These are phyloP conservation scores for Gastrophysa polygoni DNA, from an alignment of 2,888 invertebrate species.

Conservation along the genomic window DNA sequence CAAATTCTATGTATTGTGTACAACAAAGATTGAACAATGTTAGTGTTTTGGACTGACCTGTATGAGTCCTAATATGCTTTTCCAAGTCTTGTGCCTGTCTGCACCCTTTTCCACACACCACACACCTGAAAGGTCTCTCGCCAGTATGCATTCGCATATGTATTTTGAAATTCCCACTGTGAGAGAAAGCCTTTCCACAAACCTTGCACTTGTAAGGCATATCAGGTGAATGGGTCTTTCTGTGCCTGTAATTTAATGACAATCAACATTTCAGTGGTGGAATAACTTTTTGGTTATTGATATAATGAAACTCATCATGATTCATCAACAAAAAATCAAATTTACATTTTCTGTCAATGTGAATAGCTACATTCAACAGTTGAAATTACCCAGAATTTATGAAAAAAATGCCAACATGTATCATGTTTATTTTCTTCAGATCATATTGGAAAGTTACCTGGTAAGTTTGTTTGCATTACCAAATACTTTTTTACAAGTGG, in stretches of 20 bases:
- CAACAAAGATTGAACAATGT: neutral
- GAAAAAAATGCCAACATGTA: too few relatives aligned
- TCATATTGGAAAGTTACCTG: neutral
- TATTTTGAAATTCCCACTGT: slow-evolving; percentile 59
- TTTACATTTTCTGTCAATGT: too few relatives aligned
- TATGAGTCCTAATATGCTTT: slow-evolving; percentile 60
- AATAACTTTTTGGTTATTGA: too few relatives aligned
- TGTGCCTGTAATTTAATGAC: slow-evolving; percentile 46
- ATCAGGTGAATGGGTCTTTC: slow-evolving; percentile 57
- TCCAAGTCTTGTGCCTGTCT: slow-evolving; percentile 59
- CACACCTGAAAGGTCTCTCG: slow-evolving; percentile 58
- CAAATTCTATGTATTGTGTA: too few relatives aligned
- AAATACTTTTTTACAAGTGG: slow-evolving; percentile 55
- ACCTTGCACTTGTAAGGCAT: slow-evolving; percentile 57
- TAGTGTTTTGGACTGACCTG: slow-evolving; percentile 50
- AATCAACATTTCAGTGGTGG: neutral
- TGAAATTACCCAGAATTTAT: too few relatives aligned
- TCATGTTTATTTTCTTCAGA: too few relatives aligned
- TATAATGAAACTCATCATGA: too few relatives aligned
- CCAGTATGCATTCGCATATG: slow-evolving; percentile 57
- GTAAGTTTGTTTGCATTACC: slow-evolving; percentile 54
- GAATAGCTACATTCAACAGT: too few relatives aligned
- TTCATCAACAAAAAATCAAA: too few relatives aligned
- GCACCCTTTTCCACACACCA: slow-evolving; percentile 58
- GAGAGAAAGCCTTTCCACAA: slow-evolving; percentile 58